Evolutionary conservation across 2,888 invertebrate species (phyloP).

Genomic region (Dioctria rufipes): DNA sequence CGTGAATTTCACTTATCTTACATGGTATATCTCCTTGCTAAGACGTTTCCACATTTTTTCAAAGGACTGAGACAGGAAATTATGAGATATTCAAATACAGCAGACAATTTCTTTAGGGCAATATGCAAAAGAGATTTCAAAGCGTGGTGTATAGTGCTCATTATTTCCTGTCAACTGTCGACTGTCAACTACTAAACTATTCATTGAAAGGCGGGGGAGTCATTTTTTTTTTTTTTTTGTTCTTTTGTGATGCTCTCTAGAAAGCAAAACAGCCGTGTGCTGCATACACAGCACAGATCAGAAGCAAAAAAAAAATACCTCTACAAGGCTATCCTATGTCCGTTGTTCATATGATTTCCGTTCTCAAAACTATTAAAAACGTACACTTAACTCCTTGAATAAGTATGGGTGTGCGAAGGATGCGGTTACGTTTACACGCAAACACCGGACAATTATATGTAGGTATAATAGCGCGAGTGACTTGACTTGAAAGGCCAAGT

Average conservation of each 20-base stretch:
- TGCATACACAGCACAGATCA: background rate
- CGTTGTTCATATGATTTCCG: background rate
- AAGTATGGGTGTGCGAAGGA: conserved; percentile 1
- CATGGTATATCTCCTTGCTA: background rate
- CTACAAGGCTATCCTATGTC: conserved; percentile 3
- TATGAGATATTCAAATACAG: too few relatives aligned
- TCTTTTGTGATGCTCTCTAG: conserved; percentile 14
- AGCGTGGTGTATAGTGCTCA: background rate
- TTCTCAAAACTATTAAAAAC: background rate
- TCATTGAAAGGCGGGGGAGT: conserved; percentile 39
- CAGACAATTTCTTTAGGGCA: background rate
- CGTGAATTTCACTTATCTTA: too few relatives aligned
- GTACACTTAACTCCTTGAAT: background rate
- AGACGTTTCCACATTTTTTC: background rate
- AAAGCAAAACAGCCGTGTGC: conserved; percentile 1
- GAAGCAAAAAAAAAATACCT: background rate
- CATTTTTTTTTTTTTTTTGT: conserved; percentile 2
- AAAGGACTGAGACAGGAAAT: background rate
- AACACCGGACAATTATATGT: background rate
- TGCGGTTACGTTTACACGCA: background rate
- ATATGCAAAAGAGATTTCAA: background rate
- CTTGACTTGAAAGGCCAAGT: conserved; percentile 12
- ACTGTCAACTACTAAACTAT: conserved; percentile 49
- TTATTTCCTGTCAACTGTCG: conserved; percentile 6
- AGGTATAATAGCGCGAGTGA: background rate